Percentiles rank a stretch among this genome's conserved stretches.
Conservation (phyloP, 1,140 invertebrate species). For the Steinernema khuongi region DNA sequence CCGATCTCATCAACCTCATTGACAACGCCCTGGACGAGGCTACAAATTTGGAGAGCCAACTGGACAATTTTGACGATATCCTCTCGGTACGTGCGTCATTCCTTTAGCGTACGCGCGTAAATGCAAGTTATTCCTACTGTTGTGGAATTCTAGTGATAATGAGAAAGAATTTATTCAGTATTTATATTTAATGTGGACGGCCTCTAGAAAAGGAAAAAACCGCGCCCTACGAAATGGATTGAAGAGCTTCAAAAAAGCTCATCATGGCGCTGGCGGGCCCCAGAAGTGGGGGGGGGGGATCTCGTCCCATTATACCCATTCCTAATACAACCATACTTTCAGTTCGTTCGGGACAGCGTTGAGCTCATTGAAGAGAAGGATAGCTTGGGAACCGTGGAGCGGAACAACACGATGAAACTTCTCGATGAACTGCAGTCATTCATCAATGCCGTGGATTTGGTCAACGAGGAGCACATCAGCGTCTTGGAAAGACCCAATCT, state of each 20-base stretch:
- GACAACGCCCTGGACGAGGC: constrained; percentile 74
- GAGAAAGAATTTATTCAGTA: neutral
- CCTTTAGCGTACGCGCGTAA: neutral
- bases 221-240: too few species aligned
- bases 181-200: too few species aligned
- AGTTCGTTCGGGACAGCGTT: constrained; percentile 76
- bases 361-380: constrained; percentile 86
- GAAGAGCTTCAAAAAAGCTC: too few species aligned
- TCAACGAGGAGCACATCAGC: constrained; percentile 29
- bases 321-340: constrained; percentile 44
- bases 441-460: constrained; percentile 65
- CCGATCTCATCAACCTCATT: constrained; percentile 76
- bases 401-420: constrained; percentile 75
- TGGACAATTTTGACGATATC: constrained; percentile 74
- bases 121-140: neutral
- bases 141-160: neutral
- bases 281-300: too few species aligned
- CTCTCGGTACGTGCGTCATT: constrained; percentile 59
- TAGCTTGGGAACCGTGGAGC: constrained; percentile 76
- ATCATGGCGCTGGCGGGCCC: too few species aligned
- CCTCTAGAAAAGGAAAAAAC: too few species aligned
- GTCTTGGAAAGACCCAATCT: constrained; percentile 29
- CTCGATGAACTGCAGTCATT: constrained; percentile 67
- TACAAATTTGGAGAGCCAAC: constrained; percentile 69
- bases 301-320: too few species aligned